These are phyloP conservation scores for Zaprionus ghesquierei DNA, from an alignment of 1,140 invertebrate genomes.

Conservation along the genomic window DNA sequence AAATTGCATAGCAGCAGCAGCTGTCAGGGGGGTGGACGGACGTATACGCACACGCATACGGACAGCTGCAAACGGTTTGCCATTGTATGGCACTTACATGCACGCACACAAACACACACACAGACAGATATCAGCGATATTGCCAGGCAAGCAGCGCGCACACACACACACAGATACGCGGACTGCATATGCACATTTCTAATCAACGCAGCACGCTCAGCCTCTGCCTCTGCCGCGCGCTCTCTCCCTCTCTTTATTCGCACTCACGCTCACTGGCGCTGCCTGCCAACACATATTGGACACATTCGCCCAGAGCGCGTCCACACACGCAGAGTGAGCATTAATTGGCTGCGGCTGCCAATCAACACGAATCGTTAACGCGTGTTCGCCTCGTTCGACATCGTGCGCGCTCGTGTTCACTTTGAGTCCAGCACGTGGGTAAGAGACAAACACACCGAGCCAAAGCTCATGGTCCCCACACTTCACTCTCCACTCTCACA, in stretches of 20 bases:
- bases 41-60: neutral
- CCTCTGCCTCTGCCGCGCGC: neutral
- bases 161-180: neutral
- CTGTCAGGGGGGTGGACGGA: conserved; percentile 15
- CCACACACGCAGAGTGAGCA: conserved; percentile 4
- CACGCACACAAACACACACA: neutral
- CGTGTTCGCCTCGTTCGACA: conserved; percentile 3
- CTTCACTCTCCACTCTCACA: neutral
- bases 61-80: neutral
- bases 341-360: conserved; percentile 59
- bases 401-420: neutral
- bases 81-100: neutral
- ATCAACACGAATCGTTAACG: conserved; percentile 39
- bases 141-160: neutral
- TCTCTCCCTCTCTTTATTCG: neutral
- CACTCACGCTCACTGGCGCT: neutral
- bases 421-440: neutral
- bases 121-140: neutral
- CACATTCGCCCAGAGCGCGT: neutral
- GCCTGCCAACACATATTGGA: neutral
- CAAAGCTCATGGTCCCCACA: neutral
- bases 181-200: neutral
- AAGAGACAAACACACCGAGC: neutral
- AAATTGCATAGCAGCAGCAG: conserved; percentile 23
- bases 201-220: neutral